Conservation (phyloP, 2,113 vertebrate species). For the Solenodon paradoxus region DNA sequence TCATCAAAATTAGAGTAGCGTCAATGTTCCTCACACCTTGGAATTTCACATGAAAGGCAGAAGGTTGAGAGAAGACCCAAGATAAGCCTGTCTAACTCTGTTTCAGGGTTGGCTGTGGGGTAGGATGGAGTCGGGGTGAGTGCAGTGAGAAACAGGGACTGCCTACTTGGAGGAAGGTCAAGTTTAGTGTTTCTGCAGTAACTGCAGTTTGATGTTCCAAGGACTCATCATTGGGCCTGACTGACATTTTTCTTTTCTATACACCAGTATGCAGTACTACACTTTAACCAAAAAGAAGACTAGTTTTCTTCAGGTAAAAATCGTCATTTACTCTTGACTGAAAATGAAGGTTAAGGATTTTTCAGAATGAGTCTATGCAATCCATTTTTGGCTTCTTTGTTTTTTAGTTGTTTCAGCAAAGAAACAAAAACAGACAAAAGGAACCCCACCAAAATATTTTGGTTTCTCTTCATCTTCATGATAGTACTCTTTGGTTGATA, state of each 20-base stretch:
- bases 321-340: not conserved
- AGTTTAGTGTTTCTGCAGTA: fast-evolving
- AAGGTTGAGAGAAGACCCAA: not conserved
- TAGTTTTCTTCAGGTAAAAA: not conserved
- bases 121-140: too few species aligned
- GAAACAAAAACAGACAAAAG: not conserved
- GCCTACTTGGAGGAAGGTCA: fast-evolving
- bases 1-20: not conserved
- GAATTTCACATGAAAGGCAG: not conserved
- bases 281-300: not conserved
- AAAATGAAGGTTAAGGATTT: not conserved
- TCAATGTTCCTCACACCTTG: fast-evolving
- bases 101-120: too few species aligned
- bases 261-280: not conserved
- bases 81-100: not conserved
- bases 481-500: not conserved
- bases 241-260: not conserved
- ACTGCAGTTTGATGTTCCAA: too few species aligned
- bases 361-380: not conserved
- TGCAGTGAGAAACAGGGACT: not conserved
- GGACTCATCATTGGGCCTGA: too few species aligned
- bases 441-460: too few species aligned
- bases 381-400: not conserved
- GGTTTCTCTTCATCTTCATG: not conserved
- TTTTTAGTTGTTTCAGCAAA: too few species aligned